Conservation (phyloP, 2,888 invertebrate genomes). For the Tanytarsus gracilentus region DNA sequence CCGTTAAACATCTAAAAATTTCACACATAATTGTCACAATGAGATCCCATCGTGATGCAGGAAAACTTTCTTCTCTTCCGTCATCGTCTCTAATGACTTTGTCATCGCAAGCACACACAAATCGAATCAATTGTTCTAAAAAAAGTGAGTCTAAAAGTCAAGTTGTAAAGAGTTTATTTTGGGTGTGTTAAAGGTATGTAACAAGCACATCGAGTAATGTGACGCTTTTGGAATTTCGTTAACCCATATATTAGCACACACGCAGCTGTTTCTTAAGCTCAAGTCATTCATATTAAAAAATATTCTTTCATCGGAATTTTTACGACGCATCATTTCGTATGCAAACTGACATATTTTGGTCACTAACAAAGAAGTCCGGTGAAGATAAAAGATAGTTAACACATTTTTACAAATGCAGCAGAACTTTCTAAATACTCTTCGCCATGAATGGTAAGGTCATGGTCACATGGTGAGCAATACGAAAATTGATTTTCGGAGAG, state of each 20-base stretch:
- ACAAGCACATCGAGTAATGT: not conserved
- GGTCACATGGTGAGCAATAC: not conserved
- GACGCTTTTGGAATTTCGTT: conserved; percentile 25
- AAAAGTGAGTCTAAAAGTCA: conserved; percentile 1
- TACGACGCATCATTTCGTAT: not conserved
- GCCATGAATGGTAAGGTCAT: not conserved
- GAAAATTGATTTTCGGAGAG: too few relatives aligned
- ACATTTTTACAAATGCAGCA: not conserved
- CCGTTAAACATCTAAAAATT: too few relatives aligned
- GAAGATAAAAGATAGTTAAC: too few relatives aligned
- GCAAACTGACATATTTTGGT: too few relatives aligned
- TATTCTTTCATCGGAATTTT: not conserved
- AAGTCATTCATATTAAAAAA: not conserved
- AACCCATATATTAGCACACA: conserved; percentile 16
- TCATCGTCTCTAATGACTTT: too few relatives aligned
- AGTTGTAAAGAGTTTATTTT: not conserved
- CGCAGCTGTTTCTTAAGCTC: not conserved
- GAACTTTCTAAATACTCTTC: conserved; percentile 13
- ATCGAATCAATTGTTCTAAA: conserved; percentile 22
- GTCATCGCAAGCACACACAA: too few relatives aligned
- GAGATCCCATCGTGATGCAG: too few relatives aligned
- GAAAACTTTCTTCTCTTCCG: conserved; percentile 29
- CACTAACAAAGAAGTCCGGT: too few relatives aligned
- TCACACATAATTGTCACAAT: too few relatives aligned
- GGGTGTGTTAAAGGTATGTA: conserved; percentile 1